Evolutionary conservation across 2,113 vertebrate genomes (phyloP), one percentile per base, ranked within the genome.

Genomic region (Microcebus murinus): DNA sequence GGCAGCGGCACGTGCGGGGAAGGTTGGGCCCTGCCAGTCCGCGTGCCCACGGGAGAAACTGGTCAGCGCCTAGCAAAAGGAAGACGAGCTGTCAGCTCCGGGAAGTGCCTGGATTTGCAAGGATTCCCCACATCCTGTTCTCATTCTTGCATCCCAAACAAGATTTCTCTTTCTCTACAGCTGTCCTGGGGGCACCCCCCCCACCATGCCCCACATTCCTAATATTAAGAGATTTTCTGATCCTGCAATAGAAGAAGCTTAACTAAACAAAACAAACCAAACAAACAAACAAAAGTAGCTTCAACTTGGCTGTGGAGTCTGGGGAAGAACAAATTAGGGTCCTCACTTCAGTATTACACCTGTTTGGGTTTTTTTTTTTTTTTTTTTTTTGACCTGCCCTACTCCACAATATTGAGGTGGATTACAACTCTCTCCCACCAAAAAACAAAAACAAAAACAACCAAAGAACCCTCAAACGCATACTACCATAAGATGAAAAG

Each of bases 41-140:
- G 3, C 1, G 0, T 13, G 3, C 21, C 25, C 4, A 1, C 0
- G 2, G 25, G 67, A 80, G 88, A 31, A 82, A 11, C 15, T 0
- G 0, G 3, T 23, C 9, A 20, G 68, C 13, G 25, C 76, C 74
- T 5, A 4, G 23, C n/a, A 13, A n/a, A 21, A 59, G 27, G 59
- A 36, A 42, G 77, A 21, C 14, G 36, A 42, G 34, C 48, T 15
- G 5, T 82, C 48, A 29, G 4, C n/a, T 52, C 39, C 21, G 4
- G 67, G 45, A 27, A 12, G 81, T 0, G 20, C 0, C 14, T 36
- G 18, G 55, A 4, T 25, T 65, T 3, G 1, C 34, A 8, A 12
- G 21, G n/a, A 29, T 55, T 76, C 52, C 42, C 10, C 13, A 36
- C 59, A 29, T n/a, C 74, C 31, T 48, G 27, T 17, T 55, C 45